Conservation (phyloP, 2,113 vertebrate species). For the Vidua macroura region DNA sequence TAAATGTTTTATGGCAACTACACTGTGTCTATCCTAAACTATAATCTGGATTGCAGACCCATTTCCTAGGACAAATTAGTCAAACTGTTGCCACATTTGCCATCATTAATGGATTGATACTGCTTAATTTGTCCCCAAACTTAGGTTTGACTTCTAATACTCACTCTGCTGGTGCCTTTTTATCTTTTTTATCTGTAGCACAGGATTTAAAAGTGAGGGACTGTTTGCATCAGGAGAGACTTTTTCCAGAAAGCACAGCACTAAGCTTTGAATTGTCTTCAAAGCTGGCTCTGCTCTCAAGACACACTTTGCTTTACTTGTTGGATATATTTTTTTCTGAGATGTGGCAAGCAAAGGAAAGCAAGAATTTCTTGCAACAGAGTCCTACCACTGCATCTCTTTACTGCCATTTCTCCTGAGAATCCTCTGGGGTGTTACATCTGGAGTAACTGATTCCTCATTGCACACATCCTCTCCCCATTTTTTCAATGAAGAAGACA, state of each 20-base stretch:
- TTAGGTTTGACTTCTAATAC: background rate
- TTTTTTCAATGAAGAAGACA: background rate
- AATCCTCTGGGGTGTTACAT: background rate
- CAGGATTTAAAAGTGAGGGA: background rate
- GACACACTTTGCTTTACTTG: background rate
- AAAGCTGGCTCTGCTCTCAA: slow-evolving; percentile 12
- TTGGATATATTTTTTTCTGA: background rate
- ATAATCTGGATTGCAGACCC: background rate
- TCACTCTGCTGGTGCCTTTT: background rate
- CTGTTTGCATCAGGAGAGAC: background rate
- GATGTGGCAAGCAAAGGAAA: background rate
- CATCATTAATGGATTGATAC: background rate
- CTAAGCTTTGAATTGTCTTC: slow-evolving; percentile 19
- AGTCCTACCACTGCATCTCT: background rate
- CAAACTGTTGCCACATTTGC: background rate
- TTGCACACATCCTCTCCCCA: background rate
- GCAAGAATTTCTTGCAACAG: background rate
- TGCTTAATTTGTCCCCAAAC: background rate
- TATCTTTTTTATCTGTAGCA: background rate
- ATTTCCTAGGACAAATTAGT: background rate
- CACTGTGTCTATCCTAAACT: background rate
- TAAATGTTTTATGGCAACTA: background rate
- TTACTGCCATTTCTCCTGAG: background rate
- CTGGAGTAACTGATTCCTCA: background rate
- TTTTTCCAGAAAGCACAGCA: background rate